Evolutionary conservation across 2,113 vertebrate species (phyloP), one percentile per base, ranked within the genome.

Genomic region (Loxodonta africana): DNA sequence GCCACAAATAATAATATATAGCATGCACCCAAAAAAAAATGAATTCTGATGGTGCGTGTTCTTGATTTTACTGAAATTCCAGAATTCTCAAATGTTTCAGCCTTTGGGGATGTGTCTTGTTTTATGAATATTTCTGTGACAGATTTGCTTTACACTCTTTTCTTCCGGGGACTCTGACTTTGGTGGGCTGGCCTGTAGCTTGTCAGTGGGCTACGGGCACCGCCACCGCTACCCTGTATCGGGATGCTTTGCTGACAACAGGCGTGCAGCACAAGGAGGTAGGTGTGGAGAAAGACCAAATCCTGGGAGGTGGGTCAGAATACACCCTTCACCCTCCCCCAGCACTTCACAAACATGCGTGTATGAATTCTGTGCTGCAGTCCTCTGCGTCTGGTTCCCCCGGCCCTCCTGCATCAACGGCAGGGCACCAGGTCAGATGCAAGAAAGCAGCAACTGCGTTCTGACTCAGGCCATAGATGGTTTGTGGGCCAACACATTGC

Each of bases 281-380:
- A 3, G 23, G 53, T 23, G 73, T 14, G 7, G 63, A 74, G 44
- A 53, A 25, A 65, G 63, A 33, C 18, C n/a, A 80, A 46, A 26
- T 1, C n/a, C 44, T 57, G 63, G 18, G 2, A 60, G 4, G 18
- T 4, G 9, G 53, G 30, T 81, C 1, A 12, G 46, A 83, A 48
- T 69, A 9, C 8, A 0, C 14, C 46, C 1, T 20, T 33, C 0
- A 0, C 1, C 74, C 12, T 17, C 9, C 37, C 6, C 20, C 28
- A 2, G 11, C n/a, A 5, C 44, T 14, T 26, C 3, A 28, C 21
- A 25, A 18, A 21, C 1, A 2, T 4, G 78, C 30, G 26, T 8
- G 25, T 23, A 25, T 62, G 26, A 9, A 12, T 11, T 48, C 18
- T 26, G 18, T 4, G 7, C 67, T 57, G 0, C 21, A 67, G 23